Conservation (phyloP, 2,888 invertebrate genomes). For the Tachina fera region DNA sequence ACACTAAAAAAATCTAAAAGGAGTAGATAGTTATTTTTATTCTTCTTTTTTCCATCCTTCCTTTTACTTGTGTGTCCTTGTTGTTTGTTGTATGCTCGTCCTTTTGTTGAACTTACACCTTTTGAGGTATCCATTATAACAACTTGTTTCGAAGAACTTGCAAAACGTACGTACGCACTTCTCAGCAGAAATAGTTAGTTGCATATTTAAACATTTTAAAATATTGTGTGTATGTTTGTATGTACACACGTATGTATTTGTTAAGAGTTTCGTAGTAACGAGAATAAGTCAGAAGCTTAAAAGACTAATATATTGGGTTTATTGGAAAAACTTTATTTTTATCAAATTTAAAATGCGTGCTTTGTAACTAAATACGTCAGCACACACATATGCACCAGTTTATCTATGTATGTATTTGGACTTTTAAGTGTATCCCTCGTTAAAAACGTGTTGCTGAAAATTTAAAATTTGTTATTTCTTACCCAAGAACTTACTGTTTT, state of each 20-base stretch:
- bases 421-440: too few species aligned
- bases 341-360: background rate
- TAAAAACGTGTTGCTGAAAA: background rate
- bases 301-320: background rate
- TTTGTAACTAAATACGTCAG: background rate
- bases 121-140: constrained; percentile 50
- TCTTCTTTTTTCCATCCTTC: background rate
- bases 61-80: background rate
- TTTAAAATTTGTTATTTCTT: background rate
- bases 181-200: constrained; percentile 18
- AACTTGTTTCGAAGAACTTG: constrained; percentile 11
- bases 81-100: constrained; percentile 1
- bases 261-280: background rate
- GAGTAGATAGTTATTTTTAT: constrained; percentile 4
- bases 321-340: background rate
- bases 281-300: constrained; percentile 3
- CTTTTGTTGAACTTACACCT: constrained; percentile 55
- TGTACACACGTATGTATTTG: background rate
- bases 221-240: background rate
- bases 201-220: constrained; percentile 29
- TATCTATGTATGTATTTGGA: too few species aligned
- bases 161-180: constrained; percentile 5
- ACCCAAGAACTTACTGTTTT: background rate
- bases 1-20: constrained; percentile 20
- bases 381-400: too few species aligned